Conservation (phyloP, 2,888 invertebrate genomes). For the Himalopsyche tibetana region DNA sequence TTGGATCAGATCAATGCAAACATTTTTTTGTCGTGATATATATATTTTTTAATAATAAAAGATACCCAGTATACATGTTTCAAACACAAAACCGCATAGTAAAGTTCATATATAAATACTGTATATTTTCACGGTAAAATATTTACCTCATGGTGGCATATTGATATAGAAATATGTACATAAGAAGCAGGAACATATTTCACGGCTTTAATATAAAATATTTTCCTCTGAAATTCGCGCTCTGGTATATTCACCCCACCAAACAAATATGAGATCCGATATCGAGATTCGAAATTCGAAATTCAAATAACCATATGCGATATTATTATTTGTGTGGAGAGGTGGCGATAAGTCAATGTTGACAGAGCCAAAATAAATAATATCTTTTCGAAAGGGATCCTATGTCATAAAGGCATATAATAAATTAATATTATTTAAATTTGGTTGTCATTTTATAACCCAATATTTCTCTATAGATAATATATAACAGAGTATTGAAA, state of each 20-base stretch:
- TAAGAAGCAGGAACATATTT: conserved; percentile 3
- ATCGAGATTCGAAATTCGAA: conserved; percentile 57
- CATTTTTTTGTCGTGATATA: too few relatives aligned
- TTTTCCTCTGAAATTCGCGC: conserved; percentile 42
- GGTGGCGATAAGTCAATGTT: conserved; percentile 59
- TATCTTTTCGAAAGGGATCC: background rate
- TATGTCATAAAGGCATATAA: background rate
- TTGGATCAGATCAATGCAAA: too few relatives aligned
- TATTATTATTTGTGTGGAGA: conserved; percentile 64
- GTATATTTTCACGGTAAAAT: background rate
- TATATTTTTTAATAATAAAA: too few relatives aligned
- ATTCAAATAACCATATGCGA: conserved; percentile 64
- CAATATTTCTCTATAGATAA: too few relatives aligned
- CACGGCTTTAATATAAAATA: conserved; percentile 42
- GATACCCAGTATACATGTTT: too few relatives aligned
- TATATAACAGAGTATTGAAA: too few relatives aligned
- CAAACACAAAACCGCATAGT: too few relatives aligned
- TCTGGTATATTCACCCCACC: conserved; percentile 45
- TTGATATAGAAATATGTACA: conserved; percentile 19
- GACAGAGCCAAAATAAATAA: conserved; percentile 47
- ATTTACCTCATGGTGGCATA: background rate
- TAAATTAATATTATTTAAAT: too few relatives aligned
- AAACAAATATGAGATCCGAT: conserved; percentile 61
- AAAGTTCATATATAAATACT: too few relatives aligned
- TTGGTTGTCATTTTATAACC: too few relatives aligned